Evolutionary conservation across 2,888 invertebrate genomes (phyloP).

Genomic region (Dicyrtoma fusca): DNA sequence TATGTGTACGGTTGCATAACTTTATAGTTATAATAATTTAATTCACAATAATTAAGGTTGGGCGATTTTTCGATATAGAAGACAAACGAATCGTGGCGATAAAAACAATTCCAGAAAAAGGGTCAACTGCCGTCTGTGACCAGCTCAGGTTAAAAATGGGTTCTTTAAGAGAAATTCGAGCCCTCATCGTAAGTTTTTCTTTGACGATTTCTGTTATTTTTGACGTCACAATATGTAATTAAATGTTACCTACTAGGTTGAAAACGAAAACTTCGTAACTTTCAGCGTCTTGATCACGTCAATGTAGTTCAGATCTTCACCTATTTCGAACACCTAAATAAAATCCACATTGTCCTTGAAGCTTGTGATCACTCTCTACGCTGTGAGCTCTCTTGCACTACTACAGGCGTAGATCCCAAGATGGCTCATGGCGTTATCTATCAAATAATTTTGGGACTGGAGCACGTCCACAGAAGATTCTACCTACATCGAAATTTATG

Average conservation of each 20-base stretch:
- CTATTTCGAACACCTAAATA: slow-evolving; percentile 41
- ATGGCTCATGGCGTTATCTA: slow-evolving; percentile 38
- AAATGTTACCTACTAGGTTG: too few species aligned
- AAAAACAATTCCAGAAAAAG: slow-evolving; percentile 37
- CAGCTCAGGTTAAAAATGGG: slow-evolving; percentile 38
- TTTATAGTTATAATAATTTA: too few species aligned
- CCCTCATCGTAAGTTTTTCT: slow-evolving; percentile 17
- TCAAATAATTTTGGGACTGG: slow-evolving; percentile 38
- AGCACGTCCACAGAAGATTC: slow-evolving; percentile 37
- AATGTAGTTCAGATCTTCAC: slow-evolving; percentile 41
- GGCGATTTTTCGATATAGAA: slow-evolving; percentile 44
- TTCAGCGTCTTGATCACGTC: slow-evolving; percentile 38
- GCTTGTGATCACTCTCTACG: slow-evolving; percentile 43
- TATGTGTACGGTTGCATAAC: too few species aligned
- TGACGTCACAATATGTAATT: too few species aligned
- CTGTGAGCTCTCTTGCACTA: slow-evolving; percentile 35
- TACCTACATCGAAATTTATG: slow-evolving; percentile 42
- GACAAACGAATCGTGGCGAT: slow-evolving; percentile 43
- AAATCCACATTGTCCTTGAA: slow-evolving; percentile 42
- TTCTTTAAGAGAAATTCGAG: slow-evolving; percentile 42
- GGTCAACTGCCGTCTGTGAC: slow-evolving; percentile 17
- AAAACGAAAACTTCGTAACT: not conserved
- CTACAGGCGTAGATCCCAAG: slow-evolving; percentile 24
- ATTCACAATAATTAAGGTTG: too few species aligned
- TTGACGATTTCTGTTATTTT: too few species aligned